Evolutionary conservation across 2,797 vertebrate genomes (phyloP), one percentile per base, ranked within the genome.

Genomic region (Oryzias dopingdopingensis): DNA sequence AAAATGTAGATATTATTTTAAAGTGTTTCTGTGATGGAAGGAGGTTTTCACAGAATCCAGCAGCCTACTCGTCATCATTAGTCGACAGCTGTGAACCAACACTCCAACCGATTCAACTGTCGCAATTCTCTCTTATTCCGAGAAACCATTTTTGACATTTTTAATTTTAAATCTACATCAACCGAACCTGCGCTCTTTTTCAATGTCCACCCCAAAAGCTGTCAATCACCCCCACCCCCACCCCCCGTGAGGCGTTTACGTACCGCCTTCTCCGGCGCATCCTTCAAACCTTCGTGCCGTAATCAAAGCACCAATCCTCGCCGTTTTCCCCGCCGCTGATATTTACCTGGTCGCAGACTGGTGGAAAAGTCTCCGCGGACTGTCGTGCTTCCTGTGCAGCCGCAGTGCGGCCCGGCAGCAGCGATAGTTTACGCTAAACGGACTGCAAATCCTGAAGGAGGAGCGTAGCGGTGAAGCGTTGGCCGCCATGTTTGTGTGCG

Each of bases 381-480:
- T 76, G 22, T 86, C 87, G 62, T 63, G 81, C 72, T 81, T 90
- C 58, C 85, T 84, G 82, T 79, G 86, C 58, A 13, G 59, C 65
- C 81, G 82, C 63, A 84, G 58, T 62, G 64, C 87, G 55, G 57
- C 70, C 60, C 81, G 80, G 70, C 85, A 85, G 77, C 88, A 74
- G 67, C 58, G 78, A 58, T 83, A 84, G 56, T 80, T 80, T 23
- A 75, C 59, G 56, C 68, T 72, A 52, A 89, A 44, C 44, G 80
- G 70, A 77, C 73, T 81, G 57, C 84, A 90, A 47, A 90, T 76
- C 77, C 85, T 83, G 82, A 89, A 85, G 85, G 86, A 90, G 84
- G 83, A 90, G 85, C 88, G 85, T 65, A 89, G 86, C 73, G 85
- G 87, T 70, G 85, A 73, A 55, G 88, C 64, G 79, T 83, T 86